Evolutionary conservation across 2,113 vertebrate genomes (phyloP), one percentile per base, ranked within the genome.

Genomic region (Peucedramus taeniatus): DNA sequence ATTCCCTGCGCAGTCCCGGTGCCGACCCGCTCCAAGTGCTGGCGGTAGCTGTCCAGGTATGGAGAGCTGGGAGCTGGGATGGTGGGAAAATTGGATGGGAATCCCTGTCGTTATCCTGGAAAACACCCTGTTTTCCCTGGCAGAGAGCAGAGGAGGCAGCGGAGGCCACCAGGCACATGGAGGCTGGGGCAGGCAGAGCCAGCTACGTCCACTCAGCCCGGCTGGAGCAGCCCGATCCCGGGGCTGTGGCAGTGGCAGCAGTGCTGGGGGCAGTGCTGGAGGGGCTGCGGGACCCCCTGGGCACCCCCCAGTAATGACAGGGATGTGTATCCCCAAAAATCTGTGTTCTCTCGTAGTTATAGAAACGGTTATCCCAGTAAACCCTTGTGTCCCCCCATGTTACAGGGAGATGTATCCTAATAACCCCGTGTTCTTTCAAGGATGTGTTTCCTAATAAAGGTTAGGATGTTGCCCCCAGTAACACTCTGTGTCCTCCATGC

Each of bases 111-210:
- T 54, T 54, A 19, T 31, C 79, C 54, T 35, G 13, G 35, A 9
- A 49, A 76, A 76, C 54, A 14, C 27, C 33, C 6, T 0, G 13
- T 53, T 83, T 40, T 53, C 21, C 54, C 49, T 2, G 78, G 47
- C 94, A 99, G 99, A 98, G 96, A 35, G 99, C 99, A 0, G 94
- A 98, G 49, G 95, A 56, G 0, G 99, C 99, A 1, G 99, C 99
- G 0, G 98, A 99, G 72, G 98, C 98, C 30, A 99, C 99, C 21
- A 98, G 95, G 81, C 30, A 97, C 82, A 99, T 99, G 96, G 97
- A 97, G 23, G 99, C 99, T 0, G 98, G 91, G 28, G 99, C 98
- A 0, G 99, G 99, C n/a, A 97, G 99, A 70, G 99, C 99, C 90
- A 99, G 99, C 92, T 99, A 99, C 80, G 98, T 99, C 90, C 97